Percentiles rank a stretch among this genome's conserved stretches.
Evolutionary conservation across 2,113 vertebrate species (phyloP).

Genomic region (Paradoxurus hermaphroditus): DNA sequence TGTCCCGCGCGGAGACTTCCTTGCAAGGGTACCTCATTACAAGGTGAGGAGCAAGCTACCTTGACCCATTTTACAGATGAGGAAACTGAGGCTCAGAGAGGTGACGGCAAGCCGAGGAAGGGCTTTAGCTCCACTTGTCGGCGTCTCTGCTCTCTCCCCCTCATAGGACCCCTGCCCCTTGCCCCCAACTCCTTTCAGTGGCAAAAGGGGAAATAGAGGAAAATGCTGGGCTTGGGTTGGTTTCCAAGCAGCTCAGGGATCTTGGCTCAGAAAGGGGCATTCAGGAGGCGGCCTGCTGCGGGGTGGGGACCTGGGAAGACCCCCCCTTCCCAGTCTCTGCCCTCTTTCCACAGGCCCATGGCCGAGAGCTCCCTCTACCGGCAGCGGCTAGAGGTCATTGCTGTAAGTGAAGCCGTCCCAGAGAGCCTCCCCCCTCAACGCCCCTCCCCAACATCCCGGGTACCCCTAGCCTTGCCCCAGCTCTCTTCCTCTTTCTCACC

Average conservation of each 20-base stretch:
- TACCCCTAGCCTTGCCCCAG: neutral
- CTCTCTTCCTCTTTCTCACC: neutral
- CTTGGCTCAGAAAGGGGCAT: neutral
- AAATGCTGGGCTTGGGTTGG: neutral
- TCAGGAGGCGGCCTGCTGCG: neutral
- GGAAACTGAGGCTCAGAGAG: neutral
- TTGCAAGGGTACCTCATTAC: neutral
- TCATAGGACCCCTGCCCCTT: neutral
- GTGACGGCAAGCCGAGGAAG: neutral
- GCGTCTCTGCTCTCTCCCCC: neutral
- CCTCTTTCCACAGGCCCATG: slow-evolving; percentile 64
- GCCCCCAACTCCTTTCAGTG: neutral
- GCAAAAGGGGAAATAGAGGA: neutral
- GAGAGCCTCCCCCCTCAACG: too few relatives aligned
- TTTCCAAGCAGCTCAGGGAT: neutral
- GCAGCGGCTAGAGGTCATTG: slow-evolving; percentile 76
- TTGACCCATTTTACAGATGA: neutral
- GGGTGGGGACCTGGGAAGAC: neutral
- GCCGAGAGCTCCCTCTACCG: slow-evolving; percentile 77
- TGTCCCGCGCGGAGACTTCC: neutral
- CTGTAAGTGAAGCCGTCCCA: slow-evolving; percentile 59
- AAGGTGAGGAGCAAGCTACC: neutral
- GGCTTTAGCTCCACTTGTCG: neutral
- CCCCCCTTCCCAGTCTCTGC: neutral
- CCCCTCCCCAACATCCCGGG: neutral